These are phyloP conservation scores for Calyptommatus sinebrachiatus DNA, from an alignment of 2,113 vertebrate genomes.

Conservation along the genomic window DNA sequence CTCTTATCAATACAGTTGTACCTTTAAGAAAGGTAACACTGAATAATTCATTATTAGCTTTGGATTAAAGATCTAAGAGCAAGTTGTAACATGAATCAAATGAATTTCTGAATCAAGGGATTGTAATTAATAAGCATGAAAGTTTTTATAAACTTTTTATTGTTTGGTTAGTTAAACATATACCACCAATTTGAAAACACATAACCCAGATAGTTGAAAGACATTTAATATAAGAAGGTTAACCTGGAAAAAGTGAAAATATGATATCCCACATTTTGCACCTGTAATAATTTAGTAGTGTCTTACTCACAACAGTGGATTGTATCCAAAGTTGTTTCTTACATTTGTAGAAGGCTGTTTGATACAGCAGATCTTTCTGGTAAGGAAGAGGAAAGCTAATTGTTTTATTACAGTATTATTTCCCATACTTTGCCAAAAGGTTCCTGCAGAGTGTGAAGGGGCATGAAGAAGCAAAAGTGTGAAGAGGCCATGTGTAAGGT, in stretches of 20 bases:
- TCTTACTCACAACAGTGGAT: not conserved
- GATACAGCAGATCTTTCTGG: not conserved
- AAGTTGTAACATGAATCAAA: not conserved
- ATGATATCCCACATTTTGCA: not conserved
- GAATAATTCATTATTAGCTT: not conserved
- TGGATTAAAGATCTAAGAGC: not conserved
- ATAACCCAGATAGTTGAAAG: not conserved
- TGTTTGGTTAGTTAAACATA: not conserved
- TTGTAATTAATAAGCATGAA: not conserved
- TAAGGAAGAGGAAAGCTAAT: no score
- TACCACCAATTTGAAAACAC: not conserved
- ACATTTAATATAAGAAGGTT: not conserved
- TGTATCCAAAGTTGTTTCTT: not conserved
- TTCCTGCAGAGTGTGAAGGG: not conserved
- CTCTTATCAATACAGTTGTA: not conserved
- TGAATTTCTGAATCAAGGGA: not conserved
- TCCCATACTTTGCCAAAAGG: not conserved
- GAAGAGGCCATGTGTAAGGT: not conserved
- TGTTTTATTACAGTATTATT: not conserved
- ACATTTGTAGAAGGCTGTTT: not conserved
- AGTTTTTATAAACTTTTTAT: not conserved
- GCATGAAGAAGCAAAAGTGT: not conserved
- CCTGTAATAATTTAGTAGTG: not conserved
- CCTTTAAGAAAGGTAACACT: not conserved
- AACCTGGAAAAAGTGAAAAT: no score